Evolutionary conservation across 2,888 invertebrate species (phyloP).

Genomic region (Bombylius major): DNA sequence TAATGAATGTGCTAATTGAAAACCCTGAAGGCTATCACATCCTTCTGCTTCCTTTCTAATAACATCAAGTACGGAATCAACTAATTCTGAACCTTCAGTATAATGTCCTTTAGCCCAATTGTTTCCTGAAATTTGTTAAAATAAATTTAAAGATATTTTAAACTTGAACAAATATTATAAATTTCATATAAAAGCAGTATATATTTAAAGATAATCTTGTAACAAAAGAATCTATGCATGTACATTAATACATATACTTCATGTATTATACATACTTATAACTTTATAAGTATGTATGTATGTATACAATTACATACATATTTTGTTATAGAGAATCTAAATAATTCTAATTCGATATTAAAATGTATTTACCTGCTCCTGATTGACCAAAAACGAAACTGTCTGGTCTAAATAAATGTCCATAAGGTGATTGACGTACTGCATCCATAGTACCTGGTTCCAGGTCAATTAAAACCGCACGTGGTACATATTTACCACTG

Average conservation of each 20-base stretch:
- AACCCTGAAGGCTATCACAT: conserved; percentile 65
- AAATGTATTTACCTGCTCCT: conserved; percentile 50
- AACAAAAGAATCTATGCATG: no score
- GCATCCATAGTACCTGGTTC: conserved; percentile 87
- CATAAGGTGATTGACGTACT: conserved; percentile 65
- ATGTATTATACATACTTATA: background rate
- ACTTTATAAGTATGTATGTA: background rate
- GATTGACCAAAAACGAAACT: conserved; percentile 74
- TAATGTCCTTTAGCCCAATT: conserved; percentile 85
- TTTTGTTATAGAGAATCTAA: no score
- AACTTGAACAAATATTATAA: background rate
- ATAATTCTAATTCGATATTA: background rate
- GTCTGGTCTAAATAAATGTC: conserved; percentile 72
- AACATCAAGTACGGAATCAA: conserved; percentile 57
- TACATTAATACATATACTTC: no score
- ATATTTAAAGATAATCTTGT: no score
- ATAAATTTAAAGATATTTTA: background rate
- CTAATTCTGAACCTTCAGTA: conserved; percentile 66
- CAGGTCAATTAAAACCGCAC: conserved; percentile 74
- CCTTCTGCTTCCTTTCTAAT: conserved; percentile 58
- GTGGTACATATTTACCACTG: conserved; percentile 64
- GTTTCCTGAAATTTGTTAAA: conserved; percentile 45
- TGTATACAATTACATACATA: no score
- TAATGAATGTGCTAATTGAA: conserved; percentile 65
- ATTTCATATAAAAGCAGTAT: background rate